phyloP scores from a whole-genome alignment of 2,113 vertebrate species.

The Tinamus guttatus region DNA sequence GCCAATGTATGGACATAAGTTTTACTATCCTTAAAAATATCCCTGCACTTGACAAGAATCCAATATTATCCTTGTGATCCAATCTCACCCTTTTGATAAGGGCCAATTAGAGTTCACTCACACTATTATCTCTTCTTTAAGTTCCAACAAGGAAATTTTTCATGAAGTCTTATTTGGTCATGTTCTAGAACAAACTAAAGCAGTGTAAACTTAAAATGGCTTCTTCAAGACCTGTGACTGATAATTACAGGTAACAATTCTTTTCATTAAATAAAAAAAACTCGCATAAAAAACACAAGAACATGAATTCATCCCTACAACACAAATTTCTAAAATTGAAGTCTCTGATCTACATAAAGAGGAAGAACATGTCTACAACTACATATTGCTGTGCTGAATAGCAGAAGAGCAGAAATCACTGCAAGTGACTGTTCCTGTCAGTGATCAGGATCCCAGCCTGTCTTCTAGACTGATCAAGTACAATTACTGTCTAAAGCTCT shows the following conservation, averaged over 20 bases:
- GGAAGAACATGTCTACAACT: neutral
- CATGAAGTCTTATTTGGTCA: neutral
- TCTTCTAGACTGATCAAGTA: neutral
- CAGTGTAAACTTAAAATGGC: accelerated
- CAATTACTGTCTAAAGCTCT: neutral
- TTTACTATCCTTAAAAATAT: neutral
- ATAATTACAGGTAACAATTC: neutral
- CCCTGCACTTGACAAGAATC: neutral
- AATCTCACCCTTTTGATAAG: neutral
- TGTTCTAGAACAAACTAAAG: neutral
- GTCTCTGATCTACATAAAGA: neutral
- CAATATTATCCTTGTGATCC: neutral
- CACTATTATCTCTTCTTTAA: accelerated
- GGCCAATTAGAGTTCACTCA: neutral
- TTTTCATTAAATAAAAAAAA: neutral
- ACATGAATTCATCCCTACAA: neutral
- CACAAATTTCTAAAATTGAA: neutral
- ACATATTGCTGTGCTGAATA: neutral
- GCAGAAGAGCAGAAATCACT: neutral
- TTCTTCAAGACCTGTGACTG: neutral
- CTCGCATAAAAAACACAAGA: neutral
- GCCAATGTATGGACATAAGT: neutral
- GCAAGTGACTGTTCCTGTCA: too few species aligned
- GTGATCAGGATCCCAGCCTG: neutral
- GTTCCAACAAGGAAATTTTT: neutral